Base-by-base conservation (phyloP, 1,140 invertebrate genomes). In the Drosophila repleta region DNA sequence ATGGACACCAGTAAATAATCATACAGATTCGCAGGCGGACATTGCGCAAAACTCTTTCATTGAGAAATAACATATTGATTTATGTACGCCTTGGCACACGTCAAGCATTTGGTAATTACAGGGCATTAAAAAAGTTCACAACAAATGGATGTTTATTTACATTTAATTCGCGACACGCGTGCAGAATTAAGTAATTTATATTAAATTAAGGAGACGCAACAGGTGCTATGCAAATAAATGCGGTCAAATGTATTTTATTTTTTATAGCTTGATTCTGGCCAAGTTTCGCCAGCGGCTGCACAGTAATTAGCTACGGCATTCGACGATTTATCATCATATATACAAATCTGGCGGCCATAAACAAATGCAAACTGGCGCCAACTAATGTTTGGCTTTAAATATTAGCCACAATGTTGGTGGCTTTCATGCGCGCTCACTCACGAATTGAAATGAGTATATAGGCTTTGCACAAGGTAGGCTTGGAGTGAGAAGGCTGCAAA, bases 321-420 rank as follows among this genome's bases (percentile, higher is more conserved):
- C 51, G 64, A 7, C 71, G 57, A 74, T 74, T 69, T 69, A 74
- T 69, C 71, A 74, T 56, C 35, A 49, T 7, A 43, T 43, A 43
- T 43, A 43, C n/a, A 56, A 43, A 51, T 57, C 41, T 64, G 60
- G 10, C 39, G 45, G 35, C 37, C 35, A 62, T 61, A 68, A 68
- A 57, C 57, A 68, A 68, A 45, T 67, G 41, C 48, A 32, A 62
- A 26, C 41, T 73, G 70, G 70, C 70, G 70, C 70, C 70, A 68
- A 20, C n/a, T 39, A 29, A 32, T 37, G 15, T 26, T 53, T 48
- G 41, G 58, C 63, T 52, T 62, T 48, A 55, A 67, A 52, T 57
- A 57, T 18, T 57, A 48, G 64, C 64, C 53, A 51, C 46, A 41
- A 37, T 61, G 52, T 56, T 55, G 41, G 53, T 43, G 39, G 39